These are phyloP conservation scores for Pelochelys cantorii DNA, from an alignment of 2,797 vertebrate species.

Conservation along the genomic window DNA sequence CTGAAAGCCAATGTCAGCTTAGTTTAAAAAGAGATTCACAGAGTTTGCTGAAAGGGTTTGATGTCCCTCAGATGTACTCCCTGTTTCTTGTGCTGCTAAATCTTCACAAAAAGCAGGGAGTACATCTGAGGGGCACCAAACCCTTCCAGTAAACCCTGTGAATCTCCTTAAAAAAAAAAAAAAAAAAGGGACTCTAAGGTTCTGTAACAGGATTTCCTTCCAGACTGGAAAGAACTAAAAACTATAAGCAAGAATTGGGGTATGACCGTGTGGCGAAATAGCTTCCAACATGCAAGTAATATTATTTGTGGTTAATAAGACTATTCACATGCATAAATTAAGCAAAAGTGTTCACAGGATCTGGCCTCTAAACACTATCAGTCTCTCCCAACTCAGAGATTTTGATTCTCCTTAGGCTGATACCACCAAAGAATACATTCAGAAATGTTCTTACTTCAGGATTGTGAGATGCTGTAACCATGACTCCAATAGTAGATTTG, in stretches of 20 bases:
- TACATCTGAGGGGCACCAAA: background rate
- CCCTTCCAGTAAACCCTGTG: background rate
- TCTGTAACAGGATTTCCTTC: background rate
- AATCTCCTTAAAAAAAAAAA: background rate
- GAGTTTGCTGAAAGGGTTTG: background rate
- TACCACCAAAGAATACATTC: background rate
- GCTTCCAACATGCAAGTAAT: background rate
- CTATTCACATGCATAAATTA: background rate
- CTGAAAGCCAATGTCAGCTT: background rate
- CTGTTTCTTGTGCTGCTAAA: background rate
- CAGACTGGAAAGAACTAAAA: fast-evolving
- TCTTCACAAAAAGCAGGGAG: background rate
- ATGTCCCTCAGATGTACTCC: background rate
- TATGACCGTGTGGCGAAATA: background rate
- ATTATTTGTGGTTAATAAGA: background rate
- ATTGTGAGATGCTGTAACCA: conserved; percentile 99
- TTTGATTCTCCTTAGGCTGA: too few species aligned
- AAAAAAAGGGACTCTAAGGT: too few species aligned
- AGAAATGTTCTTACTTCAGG: conserved; percentile 86
- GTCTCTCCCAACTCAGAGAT: too few species aligned
- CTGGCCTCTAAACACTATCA: background rate
- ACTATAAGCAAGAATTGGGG: background rate
- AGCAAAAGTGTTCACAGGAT: background rate
- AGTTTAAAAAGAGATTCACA: background rate
- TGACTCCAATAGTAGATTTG: conserved; percentile 88